These are phyloP conservation scores for Osmerus eperlanus DNA, from an alignment of 2,113 vertebrate genomes.

Conservation along the genomic window DNA sequence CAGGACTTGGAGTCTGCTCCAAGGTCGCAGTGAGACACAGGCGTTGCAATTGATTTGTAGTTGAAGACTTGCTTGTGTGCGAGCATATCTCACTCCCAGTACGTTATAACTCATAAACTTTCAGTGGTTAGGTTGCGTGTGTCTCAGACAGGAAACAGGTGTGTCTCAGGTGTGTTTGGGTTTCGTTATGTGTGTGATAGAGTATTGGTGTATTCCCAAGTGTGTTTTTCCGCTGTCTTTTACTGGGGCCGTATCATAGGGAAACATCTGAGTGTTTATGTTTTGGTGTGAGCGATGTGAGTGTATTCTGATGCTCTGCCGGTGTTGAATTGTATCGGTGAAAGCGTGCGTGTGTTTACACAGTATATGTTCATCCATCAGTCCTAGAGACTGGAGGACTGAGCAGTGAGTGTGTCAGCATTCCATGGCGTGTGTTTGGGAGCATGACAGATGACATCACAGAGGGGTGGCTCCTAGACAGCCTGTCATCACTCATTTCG, in stretches of 20 bases:
- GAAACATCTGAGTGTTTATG: too few relatives aligned
- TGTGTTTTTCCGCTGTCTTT: too few relatives aligned
- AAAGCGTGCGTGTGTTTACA: too few relatives aligned
- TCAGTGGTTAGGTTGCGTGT: too few relatives aligned
- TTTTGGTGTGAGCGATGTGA: too few relatives aligned
- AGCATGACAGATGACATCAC: slow-evolving; percentile 5
- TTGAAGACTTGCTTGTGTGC: slow-evolving; percentile 2
- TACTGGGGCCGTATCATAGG: too few relatives aligned
- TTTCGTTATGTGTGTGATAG: too few relatives aligned
- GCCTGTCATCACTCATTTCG: background rate
- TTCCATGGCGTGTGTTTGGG: background rate
- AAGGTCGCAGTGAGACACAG: slow-evolving; percentile 3
- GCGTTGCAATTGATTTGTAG: background rate
- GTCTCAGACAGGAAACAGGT: too few relatives aligned
- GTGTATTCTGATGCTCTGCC: too few relatives aligned
- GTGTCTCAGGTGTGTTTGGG: too few relatives aligned
- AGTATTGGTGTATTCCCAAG: background rate
- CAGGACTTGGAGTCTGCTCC: background rate
- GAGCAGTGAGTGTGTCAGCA: background rate
- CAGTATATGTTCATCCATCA: background rate
- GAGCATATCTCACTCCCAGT: background rate
- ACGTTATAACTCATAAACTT: too few relatives aligned
- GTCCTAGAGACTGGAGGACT: background rate
- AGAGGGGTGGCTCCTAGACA: background rate
- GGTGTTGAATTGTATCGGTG: too few relatives aligned